Evolutionary conservation across 2,888 invertebrate genomes (phyloP).

Genomic region (Ichneumoninae sp.): DNA sequence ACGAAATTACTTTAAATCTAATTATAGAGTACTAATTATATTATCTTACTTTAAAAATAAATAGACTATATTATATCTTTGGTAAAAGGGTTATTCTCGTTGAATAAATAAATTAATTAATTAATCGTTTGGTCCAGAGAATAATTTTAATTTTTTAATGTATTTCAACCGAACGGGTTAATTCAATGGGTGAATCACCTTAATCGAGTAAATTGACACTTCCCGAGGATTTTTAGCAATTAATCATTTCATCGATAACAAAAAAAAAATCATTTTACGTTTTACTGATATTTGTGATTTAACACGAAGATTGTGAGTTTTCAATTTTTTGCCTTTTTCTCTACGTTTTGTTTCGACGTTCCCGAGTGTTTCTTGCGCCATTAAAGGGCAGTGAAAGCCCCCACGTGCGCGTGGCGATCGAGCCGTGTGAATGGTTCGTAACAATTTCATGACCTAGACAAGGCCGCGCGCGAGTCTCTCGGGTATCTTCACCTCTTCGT

Average conservation of each 20-base stretch:
- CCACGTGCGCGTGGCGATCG: neutral
- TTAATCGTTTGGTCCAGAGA: neutral
- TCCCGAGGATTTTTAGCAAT: neutral
- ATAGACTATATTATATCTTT: too few species aligned
- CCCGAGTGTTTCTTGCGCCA: conserved; percentile 3
- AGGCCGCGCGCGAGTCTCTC: conserved; percentile 39
- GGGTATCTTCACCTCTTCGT: conserved; percentile 35
- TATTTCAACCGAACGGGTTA: neutral
- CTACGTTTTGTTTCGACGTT: neutral
- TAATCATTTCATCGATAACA: neutral
- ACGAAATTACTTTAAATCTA: neutral
- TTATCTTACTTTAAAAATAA: neutral
- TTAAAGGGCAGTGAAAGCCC: conserved; percentile 19
- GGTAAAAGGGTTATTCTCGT: too few species aligned
- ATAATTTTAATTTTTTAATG: neutral
- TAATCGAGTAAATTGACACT: neutral
- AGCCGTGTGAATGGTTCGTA: conserved; percentile 17
- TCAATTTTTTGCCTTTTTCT: neutral
- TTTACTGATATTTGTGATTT: neutral
- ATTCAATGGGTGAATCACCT: neutral
- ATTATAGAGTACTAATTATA: neutral
- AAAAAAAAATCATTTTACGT: neutral
- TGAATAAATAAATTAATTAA: neutral
- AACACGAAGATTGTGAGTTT: neutral
- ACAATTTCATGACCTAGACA: conserved; percentile 53